Base-by-base conservation (phyloP, 2,888 invertebrate genomes). In the Diogma glabrata region DNA sequence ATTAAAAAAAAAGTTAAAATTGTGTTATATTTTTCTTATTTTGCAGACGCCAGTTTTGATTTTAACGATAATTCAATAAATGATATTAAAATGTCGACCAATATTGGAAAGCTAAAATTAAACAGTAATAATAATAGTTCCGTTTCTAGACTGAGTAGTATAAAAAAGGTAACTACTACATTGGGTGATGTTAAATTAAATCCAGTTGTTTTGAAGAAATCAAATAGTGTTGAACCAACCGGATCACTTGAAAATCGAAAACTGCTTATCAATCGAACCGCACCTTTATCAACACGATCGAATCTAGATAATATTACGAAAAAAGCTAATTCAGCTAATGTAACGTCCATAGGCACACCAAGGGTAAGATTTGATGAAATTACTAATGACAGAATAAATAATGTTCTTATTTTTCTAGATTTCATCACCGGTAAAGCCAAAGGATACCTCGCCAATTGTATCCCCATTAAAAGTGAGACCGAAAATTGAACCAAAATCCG, bases 201-300 rank as follows among this genome's bases (percentile, higher is more conserved):
- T 51, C 69, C 69, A 3, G 63, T 69, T 36, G 53, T 67, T n/a
- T 65, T 63, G 3, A 54, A 52, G 20, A 65, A 64, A 51, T 67
- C 66, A 51, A 61, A 63, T 3, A 65, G 67, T 4, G 55, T 58
- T 10, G 52, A 46, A 22, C 48, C 48, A 33, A 30, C 33, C 8
- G 20, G 30, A 22, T 33, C 30, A n/a, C 3, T 48, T 48, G 48
- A 33, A 12, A 48, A 48, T 22, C 30, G 22, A 14, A 48, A 20
- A 16, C 12, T 48, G n/a, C 19, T 19, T 22, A 4, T 20, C 8
- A 48, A 48, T 20, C 48, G 24, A 14, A 20, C 48, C n/a, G 30
- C 48, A n/a, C 30, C 48, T 12, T 19, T 28, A 17, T 26, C 26
- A n/a, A 8, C 28, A 12, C 47, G 47, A 1, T 9, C 47, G 17